A percentile compares a stretch with the other conserved stretches of the same genome.
These are phyloP conservation scores for Hippocampus guttulatus DNA, from an alignment of 2,113 vertebrate species.

Conservation along the genomic window DNA sequence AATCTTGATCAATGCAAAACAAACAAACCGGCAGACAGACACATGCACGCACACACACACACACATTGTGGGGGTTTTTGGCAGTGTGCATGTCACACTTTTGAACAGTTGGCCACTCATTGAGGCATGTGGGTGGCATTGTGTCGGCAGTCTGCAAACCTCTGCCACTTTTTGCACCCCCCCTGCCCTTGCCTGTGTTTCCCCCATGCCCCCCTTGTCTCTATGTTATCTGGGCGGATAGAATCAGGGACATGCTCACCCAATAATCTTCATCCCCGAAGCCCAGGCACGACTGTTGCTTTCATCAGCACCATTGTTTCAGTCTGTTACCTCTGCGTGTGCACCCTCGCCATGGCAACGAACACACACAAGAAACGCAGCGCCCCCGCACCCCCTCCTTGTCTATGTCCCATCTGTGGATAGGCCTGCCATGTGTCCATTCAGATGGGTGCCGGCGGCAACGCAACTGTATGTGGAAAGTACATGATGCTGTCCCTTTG, in stretches of 20 bases:
- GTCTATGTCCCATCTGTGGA: slow-evolving; percentile 71
- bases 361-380: slow-evolving; percentile 7
- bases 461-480: slow-evolving; percentile 65
- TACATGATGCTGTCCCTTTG: slow-evolving; percentile 69
- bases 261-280: slow-evolving; percentile 63
- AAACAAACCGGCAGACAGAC: slow-evolving; percentile 25
- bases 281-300: slow-evolving; percentile 60
- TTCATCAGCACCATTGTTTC: slow-evolving; percentile 72
- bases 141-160: slow-evolving; percentile 61
- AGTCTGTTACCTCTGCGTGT: slow-evolving; percentile 67
- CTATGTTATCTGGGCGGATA: slow-evolving; percentile 43
- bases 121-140: slow-evolving; percentile 60
- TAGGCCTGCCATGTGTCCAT: slow-evolving; percentile 72
- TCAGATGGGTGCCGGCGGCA: slow-evolving; percentile 54
- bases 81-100: slow-evolving; percentile 70
- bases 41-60: slow-evolving; percentile 17
- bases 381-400: slow-evolving; percentile 9
- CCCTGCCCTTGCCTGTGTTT: neutral
- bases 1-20: slow-evolving; percentile 13
- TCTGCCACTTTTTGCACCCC: slow-evolving; percentile 38
- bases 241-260: slow-evolving; percentile 50
- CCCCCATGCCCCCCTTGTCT: slow-evolving; percentile 15
- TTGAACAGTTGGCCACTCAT: slow-evolving; percentile 68
- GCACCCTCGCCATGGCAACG: slow-evolving; percentile 66
- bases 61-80: too few species aligned